phyloP scores from a whole-genome alignment of 2,888 invertebrate genomes.

The Metacarcinus magister region DNA sequence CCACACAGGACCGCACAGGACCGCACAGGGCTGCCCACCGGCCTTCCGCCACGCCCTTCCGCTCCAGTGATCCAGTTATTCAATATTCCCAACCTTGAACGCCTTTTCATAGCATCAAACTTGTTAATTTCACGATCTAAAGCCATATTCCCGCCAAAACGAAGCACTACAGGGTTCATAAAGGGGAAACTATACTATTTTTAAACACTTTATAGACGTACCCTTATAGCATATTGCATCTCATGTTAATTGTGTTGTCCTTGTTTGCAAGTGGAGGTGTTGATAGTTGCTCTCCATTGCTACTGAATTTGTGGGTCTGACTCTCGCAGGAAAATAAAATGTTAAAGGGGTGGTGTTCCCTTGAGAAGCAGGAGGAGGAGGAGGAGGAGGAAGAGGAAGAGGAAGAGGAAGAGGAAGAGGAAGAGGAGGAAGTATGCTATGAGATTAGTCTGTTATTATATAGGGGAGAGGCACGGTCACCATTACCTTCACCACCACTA shows the following conservation, averaged over 20 bases:
- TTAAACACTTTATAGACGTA: neutral
- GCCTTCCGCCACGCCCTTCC: neutral
- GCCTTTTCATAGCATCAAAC: neutral
- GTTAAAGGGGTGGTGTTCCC: neutral
- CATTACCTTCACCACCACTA: neutral
- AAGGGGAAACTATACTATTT: neutral
- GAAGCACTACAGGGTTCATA: neutral
- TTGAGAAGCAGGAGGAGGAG: neutral
- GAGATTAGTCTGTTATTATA: neutral
- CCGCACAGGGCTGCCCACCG: neutral
- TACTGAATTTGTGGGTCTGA: neutral
- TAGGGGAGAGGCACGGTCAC: no score
- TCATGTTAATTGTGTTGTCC: neutral
- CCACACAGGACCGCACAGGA: neutral
- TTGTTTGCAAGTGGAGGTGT: neutral
- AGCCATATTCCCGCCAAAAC: neutral
- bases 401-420: neutral
- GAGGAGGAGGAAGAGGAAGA: conserved; percentile 22
- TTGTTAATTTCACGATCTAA: neutral
- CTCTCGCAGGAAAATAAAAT: neutral
- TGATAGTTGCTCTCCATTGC: neutral
- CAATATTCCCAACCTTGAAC: neutral
- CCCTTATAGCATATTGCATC: neutral
- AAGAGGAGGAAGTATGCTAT: neutral
- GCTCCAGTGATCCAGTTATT: neutral